Evolutionary conservation across 2,113 vertebrate genomes (phyloP), one percentile per base, ranked within the genome.

Genomic region (Sphaerodactylus townsendi): DNA sequence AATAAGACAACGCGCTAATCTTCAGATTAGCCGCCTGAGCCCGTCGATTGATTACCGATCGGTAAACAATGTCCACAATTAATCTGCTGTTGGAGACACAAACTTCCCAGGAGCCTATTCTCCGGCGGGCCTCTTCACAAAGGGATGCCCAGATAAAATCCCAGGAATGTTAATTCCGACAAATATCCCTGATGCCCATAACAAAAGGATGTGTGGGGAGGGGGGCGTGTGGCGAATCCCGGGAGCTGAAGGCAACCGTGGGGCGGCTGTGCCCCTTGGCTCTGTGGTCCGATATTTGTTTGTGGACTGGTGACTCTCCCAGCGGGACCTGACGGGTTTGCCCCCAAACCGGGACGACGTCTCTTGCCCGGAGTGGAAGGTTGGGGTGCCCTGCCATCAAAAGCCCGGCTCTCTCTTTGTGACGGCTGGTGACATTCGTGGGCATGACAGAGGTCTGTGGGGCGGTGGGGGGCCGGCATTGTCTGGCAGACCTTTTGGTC

Each of bases 121-220:
- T 96, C 96, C 94, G 94, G 91, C 86, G 88, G 71, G 93, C 79
- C 92, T 93, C 94, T 92, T 95, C 86, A 96, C 95, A 96, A 96
- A 96, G 92, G 76, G 92, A 93, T 70, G 88, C 91, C 72, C 93
- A 91, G 92, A 95, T 91, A 94, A 94, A 95, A 96, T 96, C 91
- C 94, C 94, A 96, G 94, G 96, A 97, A 97, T 97, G 95, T 97
- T 97, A 97, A 97, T 97, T 93, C 95, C 90, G 91, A 87, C 93
- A 93, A 95, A 93, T 92, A 95, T 96, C 95, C 83, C 59, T 91
- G 91, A 93, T 91, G 93, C 90, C 92, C 91, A 92, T 93, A 88
- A 95, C 93, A 93, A 95, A 91, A 85, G 93, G 84, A 91, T 92
- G 95, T 93, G 92, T 88, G 91, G 2, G 48, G 10, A 14, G 2